A percentile compares a stretch with the other conserved stretches of the same genome.
Evolutionary conservation across 2,888 invertebrate genomes (phyloP).

Genomic region (Balanococcus diminutus): DNA sequence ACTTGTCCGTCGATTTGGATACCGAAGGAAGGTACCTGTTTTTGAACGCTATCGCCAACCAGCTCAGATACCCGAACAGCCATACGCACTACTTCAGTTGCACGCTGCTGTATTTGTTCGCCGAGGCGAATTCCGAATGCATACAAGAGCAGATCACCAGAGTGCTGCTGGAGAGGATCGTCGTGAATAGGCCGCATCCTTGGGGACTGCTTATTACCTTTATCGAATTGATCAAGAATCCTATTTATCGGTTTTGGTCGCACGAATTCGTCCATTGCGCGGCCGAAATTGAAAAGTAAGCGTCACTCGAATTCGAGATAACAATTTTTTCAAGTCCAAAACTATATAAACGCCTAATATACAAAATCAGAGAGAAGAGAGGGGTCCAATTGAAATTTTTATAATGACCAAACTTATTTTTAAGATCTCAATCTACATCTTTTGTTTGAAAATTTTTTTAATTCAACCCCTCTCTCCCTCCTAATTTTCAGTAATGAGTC

Average conservation of each 20-base stretch:
- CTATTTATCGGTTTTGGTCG: conserved; percentile 97
- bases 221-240: conserved; percentile 98
- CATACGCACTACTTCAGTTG: conserved; percentile 99
- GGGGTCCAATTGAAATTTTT: too few relatives aligned
- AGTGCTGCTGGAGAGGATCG: conserved; percentile 93
- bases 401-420: too few relatives aligned
- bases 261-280: conserved; percentile 99
- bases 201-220: conserved; percentile 99
- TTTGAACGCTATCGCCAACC: conserved; percentile 98
- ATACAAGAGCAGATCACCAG: conserved; percentile 98
- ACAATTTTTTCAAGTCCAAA: too few relatives aligned
- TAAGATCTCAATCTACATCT: too few relatives aligned
- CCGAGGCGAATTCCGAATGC: conserved; percentile 95
- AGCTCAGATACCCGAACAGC: conserved; percentile 97
- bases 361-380: too few relatives aligned
- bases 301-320: too few relatives aligned
- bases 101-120: conserved; percentile 93
- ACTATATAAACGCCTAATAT: too few relatives aligned
- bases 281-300: conserved; percentile 98
- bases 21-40: conserved; percentile 97
- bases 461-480: too few relatives aligned
- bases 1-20: conserved; percentile 95
- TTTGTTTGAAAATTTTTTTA: too few relatives aligned
- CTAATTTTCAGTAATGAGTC: too few relatives aligned
- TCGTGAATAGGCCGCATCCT: conserved; percentile 98